These are phyloP conservation scores for Epizoanthus illoricatus DNA, from an alignment of 92 coral and sea anemone species.

Conservation along the genomic window DNA sequence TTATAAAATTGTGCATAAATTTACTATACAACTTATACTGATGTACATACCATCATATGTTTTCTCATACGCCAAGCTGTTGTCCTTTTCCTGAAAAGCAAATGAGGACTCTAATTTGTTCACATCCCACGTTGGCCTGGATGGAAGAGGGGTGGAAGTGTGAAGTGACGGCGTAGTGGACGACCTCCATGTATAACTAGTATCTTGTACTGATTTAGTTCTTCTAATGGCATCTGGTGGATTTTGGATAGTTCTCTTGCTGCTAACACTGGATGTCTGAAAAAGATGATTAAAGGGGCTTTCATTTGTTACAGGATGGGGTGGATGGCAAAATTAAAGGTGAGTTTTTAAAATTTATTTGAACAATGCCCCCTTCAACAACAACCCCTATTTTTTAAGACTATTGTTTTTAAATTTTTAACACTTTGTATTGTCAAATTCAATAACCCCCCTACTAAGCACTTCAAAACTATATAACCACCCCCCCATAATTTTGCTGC, in stretches of 20 bases:
- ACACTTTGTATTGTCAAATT: too few species aligned
- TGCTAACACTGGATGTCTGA: neutral
- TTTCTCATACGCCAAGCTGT: neutral
- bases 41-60: conserved; percentile 23
- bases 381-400: too few species aligned
- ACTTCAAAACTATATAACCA: too few species aligned
- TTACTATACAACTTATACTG: neutral
- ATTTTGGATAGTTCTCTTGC: conserved; percentile 7
- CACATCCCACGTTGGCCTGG: conserved; percentile 22
- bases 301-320: too few species aligned
- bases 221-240: neutral
- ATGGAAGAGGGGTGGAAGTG: conserved; percentile 22
- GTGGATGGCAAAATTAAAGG: too few species aligned
- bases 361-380: too few species aligned
- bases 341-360: too few species aligned
- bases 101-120: conserved; percentile 2
- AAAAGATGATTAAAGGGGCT: too few species aligned
- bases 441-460: too few species aligned
- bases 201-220: neutral
- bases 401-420: too few species aligned
- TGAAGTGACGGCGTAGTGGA: neutral
- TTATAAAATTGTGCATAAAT: too few species aligned
- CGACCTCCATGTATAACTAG: neutral
- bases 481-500: too few species aligned
- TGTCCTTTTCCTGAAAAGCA: conserved; percentile 12